phyloP scores from a whole-genome alignment of 2,888 invertebrate species.

The Matsumyia berberina region DNA sequence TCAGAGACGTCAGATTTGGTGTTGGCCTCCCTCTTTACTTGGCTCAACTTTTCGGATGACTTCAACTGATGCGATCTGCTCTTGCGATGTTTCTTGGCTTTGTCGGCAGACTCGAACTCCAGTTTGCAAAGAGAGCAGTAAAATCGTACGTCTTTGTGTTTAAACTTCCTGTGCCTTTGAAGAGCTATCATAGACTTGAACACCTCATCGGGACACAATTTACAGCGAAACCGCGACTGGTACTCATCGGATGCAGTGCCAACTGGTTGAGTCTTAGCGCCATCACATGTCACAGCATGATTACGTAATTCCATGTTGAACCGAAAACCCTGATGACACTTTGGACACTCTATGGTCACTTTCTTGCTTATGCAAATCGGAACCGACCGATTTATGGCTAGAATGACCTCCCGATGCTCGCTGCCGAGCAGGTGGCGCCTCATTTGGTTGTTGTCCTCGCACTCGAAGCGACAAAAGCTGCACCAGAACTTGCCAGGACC shows the following conservation, averaged over 20 bases:
- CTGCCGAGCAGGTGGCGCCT: constrained; percentile 87
- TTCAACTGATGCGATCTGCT: constrained; percentile 87
- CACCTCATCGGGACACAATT: constrained; percentile 85
- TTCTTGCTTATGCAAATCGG: constrained; percentile 91
- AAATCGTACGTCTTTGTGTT: constrained; percentile 87
- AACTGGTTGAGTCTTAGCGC: constrained; percentile 79
- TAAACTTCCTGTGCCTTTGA: constrained; percentile 88
- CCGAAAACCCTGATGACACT: constrained; percentile 89
- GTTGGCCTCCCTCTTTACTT: constrained; percentile 84
- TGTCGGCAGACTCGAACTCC: constrained; percentile 86
- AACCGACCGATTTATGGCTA: constrained; percentile 91
- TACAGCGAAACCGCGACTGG: constrained; percentile 88
- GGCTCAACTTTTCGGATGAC: constrained; percentile 85
- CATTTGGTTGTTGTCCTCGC: constrained; percentile 88
- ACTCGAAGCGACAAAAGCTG: constrained; percentile 89
- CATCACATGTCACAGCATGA: constrained; percentile 86
- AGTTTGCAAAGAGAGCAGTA: constrained; percentile 89
- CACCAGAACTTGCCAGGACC: constrained; percentile 89
- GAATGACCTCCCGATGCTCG: constrained; percentile 90
- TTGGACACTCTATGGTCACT: constrained; percentile 87
- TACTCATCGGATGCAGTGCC: constrained; percentile 87
- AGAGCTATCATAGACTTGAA: constrained; percentile 88
- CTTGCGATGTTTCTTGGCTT: constrained; percentile 88
- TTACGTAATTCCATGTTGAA: constrained; percentile 90
- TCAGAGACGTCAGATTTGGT: constrained; percentile 85